phyloP scores from a whole-genome alignment of 2,797 vertebrate genomes.

The Pangasius larnaudii region DNA sequence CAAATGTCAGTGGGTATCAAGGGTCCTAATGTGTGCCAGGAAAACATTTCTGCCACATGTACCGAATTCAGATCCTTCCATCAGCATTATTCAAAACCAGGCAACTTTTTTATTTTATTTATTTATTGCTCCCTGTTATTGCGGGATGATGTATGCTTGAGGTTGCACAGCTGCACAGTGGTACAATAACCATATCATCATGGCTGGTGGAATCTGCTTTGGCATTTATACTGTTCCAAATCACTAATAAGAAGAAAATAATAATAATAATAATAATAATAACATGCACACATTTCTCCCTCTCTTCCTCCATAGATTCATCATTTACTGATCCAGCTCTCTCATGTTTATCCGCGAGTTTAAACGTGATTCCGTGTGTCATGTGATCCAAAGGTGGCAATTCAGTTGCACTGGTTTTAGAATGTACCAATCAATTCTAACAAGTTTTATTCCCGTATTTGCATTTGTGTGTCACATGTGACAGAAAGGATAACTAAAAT shows the following conservation, averaged over 20 bases:
- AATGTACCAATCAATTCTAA: neutral
- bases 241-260: neutral
- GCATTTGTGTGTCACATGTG: no score
- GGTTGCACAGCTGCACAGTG: slow-evolving; percentile 50
- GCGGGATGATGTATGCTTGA: slow-evolving; percentile 46
- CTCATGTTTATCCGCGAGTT: slow-evolving; percentile 34
- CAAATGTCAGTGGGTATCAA: neutral
- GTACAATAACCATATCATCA: no score
- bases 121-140: slow-evolving; percentile 44
- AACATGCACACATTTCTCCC: neutral
- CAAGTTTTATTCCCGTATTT: no score
- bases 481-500: no score
- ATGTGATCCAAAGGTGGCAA: neutral
- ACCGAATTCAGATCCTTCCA: neutral
- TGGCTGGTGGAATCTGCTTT: slow-evolving; percentile 31
- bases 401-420: slow-evolving; percentile 8
- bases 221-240: neutral
- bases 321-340: slow-evolving; percentile 1
- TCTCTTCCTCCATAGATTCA: neutral
- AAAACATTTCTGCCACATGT: slow-evolving; percentile 3
- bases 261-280: neutral
- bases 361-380: neutral
- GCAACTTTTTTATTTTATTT: neutral
- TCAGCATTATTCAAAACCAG: neutral
- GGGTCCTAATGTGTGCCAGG: neutral